Evolutionary conservation across 2,113 vertebrate species (phyloP).

Genomic region (Galbula dea): DNA sequence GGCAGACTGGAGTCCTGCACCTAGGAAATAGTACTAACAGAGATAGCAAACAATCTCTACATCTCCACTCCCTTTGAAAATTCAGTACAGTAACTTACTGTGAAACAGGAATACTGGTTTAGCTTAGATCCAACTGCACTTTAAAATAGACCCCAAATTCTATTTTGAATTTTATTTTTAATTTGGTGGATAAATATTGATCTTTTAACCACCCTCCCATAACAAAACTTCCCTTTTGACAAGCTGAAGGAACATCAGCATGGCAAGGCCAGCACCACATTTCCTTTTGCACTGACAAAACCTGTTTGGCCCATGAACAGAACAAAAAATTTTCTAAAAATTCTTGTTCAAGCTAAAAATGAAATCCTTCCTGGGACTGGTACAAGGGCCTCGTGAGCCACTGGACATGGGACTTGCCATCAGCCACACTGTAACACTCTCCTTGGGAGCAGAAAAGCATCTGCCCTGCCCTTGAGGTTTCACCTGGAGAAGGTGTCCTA

Average conservation of each 20-base stretch:
- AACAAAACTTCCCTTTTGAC: not conserved
- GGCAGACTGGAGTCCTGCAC: not conserved
- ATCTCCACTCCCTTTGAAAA: not conserved
- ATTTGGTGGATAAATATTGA: not conserved
- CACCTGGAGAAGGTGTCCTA: not conserved
- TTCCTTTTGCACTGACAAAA: not conserved
- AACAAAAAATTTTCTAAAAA: not conserved
- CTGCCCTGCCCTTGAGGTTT: not conserved
- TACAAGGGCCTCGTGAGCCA: not conserved
- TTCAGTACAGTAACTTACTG: not conserved
- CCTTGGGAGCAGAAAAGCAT: not conserved
- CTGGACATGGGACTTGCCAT: not conserved
- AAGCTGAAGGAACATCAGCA: not conserved
- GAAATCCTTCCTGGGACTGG: not conserved
- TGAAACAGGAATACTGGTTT: not conserved
- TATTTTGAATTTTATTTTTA: not conserved
- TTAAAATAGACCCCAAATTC: not conserved
- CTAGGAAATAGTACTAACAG: not conserved
- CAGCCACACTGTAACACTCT: not conserved
- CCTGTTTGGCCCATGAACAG: not conserved
- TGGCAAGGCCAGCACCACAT: not conserved
- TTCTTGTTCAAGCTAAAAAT: not conserved
- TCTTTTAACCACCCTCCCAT: not conserved
- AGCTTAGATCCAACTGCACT: not conserved
- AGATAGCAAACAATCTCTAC: not conserved